Evolutionary conservation across 2,113 vertebrate genomes (phyloP).

Genomic region (Brienomyrus brachyistius): DNA sequence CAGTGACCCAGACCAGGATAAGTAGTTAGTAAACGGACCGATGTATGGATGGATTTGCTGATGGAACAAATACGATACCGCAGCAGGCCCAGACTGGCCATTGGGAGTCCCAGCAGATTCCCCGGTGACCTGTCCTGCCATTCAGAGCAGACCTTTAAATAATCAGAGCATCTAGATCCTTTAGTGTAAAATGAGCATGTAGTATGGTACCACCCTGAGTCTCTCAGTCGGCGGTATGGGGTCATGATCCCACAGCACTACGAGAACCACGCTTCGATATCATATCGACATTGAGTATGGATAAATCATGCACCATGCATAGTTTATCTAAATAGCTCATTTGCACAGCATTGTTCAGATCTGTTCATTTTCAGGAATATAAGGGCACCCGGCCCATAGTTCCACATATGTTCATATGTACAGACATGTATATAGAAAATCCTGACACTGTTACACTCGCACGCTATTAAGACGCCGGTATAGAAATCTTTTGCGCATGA

Average conservation of each 20-base stretch:
- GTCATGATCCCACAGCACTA: not conserved
- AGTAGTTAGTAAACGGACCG: not conserved
- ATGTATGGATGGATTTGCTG: not conserved
- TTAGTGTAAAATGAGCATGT: not conserved
- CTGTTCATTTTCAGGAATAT: not conserved
- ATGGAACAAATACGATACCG: not conserved
- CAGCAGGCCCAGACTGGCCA: not conserved
- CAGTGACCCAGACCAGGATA: not conserved
- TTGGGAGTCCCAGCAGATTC: not conserved
- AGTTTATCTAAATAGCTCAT: not conserved
- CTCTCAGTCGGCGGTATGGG: not conserved
- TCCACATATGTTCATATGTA: not conserved
- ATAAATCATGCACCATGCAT: not conserved
- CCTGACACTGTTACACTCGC: not conserved
- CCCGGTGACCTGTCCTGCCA: not conserved
- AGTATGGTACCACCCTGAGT: not conserved
- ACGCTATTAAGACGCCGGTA: not conserved
- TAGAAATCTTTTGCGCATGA: not conserved
- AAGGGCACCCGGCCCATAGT: not conserved
- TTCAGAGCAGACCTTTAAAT: not conserved
- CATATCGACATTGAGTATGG: not conserved
- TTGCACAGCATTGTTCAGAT: not conserved
- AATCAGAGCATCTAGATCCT: not conserved
- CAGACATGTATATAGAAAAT: not conserved
- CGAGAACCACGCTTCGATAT: not conserved